Base-by-base conservation (phyloP, 2,888 invertebrate genomes). In the Sialis lutaria region DNA sequence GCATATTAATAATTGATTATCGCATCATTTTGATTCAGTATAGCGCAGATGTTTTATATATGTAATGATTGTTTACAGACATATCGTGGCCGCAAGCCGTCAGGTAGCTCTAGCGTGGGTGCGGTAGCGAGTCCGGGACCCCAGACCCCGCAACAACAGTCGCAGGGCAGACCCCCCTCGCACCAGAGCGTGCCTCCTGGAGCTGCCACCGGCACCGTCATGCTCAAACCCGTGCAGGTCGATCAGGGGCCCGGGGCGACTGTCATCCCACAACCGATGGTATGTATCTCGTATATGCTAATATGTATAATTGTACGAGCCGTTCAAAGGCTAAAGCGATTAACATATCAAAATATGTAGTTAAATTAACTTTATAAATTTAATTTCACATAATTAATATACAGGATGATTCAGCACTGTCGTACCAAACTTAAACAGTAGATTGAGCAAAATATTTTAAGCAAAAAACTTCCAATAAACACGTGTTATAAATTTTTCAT, bases 201-300 rank as follows among this genome's bases (percentile, higher is more conserved):
- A 22, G 22, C 22, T 22, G 22, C 22, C 22, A 22, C 22, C 22
- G 22, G 22, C 22, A 22, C 22, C 22, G 48, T 56, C 42, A 55
- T 56, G 55, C 47, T 56, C 45, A 56, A 22, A 22, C 22, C 22
- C 22, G 22, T 56, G 45, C 56, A 53, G 40, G 54, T 59, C 50
- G 61, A 63, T 47, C 61, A 62, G 53, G 37, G 37, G 10, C 58
- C 64, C 56, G 34, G 35, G 31, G 42, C 42, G 33, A 34, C 47
- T 59, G 63, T 56, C 63, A 64, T 45, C 53, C 65, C 65, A 54
- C 65, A 66, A 54, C 62, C 66, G 46, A 65, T 66, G 66, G 66
- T 66, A 54, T 57, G 59, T 53, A 45, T 22, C 37, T n/a, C 12
- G 5, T 22, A 22, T 22, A 22, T 22, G 22, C 22, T 22, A 22